These are phyloP conservation scores for Ctenosaura bakeri DNA, from an alignment of 2,797 vertebrate genomes.

Conservation along the genomic window DNA sequence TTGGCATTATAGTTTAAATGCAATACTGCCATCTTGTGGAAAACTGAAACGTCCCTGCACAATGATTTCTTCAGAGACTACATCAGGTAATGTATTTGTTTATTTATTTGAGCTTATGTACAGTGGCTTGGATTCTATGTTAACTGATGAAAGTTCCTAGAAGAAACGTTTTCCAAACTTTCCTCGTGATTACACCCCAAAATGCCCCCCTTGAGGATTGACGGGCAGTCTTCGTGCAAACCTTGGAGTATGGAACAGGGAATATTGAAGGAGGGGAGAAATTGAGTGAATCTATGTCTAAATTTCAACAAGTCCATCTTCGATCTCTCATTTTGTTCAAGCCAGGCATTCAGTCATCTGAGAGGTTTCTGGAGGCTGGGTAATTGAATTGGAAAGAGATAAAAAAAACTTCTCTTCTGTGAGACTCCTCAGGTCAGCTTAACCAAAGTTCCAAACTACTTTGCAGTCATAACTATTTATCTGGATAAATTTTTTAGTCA, in stretches of 20 bases:
- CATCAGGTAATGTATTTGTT: too few relatives aligned
- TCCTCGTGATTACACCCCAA: not conserved
- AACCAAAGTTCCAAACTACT: not conserved
- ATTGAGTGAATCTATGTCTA: not conserved
- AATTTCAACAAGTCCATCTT: not conserved
- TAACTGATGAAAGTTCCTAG: not conserved
- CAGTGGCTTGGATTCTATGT: not conserved
- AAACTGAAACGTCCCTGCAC: not conserved
- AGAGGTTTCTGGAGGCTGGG: not conserved
- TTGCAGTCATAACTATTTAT: not conserved
- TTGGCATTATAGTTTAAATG: not conserved
- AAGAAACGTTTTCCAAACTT: not conserved
- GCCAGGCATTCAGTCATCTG: not conserved
- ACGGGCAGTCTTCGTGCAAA: too few relatives aligned
- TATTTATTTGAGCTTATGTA: not conserved
- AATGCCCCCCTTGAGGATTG: not conserved
- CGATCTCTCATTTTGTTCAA: not conserved
- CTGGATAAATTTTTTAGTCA: too few relatives aligned
- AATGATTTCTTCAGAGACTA: too few relatives aligned
- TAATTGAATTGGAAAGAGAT: not conserved
- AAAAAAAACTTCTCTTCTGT: not conserved
- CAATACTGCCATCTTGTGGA: slow-evolving; percentile 37
- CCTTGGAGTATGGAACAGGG: too few relatives aligned
- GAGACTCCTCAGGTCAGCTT: not conserved
- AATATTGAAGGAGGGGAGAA: too few relatives aligned